Percentiles rank a stretch among this genome's conserved stretches.
Conservation (phyloP, 2,797 vertebrate species). For the Thalassophryne amazonica region DNA sequence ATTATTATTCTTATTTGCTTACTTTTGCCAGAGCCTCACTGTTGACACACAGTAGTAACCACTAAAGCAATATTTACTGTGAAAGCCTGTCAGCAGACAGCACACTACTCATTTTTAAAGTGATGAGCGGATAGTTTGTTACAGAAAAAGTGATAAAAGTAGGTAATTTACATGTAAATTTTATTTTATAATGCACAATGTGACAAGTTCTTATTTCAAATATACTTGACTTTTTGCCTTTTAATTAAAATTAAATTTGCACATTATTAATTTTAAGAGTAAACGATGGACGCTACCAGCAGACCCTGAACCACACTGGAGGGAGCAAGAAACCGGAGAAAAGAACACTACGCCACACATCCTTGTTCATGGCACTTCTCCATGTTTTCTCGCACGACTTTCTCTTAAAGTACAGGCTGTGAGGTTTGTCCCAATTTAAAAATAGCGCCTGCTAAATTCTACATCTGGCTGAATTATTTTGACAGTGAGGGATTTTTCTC, state of each 20-base stretch:
- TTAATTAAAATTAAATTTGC: background rate
- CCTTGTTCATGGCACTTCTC: slow-evolving; percentile 79
- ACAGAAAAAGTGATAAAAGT: background rate
- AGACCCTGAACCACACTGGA: slow-evolving; percentile 19
- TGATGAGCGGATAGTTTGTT: slow-evolving; percentile 1
- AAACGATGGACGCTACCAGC: slow-evolving; percentile 1
- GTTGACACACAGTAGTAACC: slow-evolving; percentile 36
- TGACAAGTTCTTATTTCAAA: background rate
- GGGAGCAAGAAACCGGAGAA: slow-evolving; percentile 42
- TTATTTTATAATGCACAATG: too few species aligned
- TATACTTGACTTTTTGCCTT: background rate
- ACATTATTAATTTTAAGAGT: background rate
- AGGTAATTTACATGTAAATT: background rate
- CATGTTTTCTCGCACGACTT: slow-evolving; percentile 86
- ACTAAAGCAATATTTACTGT: slow-evolving; percentile 50
- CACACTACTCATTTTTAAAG: slow-evolving; percentile 19
- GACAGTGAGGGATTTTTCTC: slow-evolving; percentile 32
- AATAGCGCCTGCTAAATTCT: slow-evolving; percentile 76
- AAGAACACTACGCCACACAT: slow-evolving; percentile 58
- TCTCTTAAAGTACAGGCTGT: slow-evolving; percentile 77
- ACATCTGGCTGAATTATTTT: slow-evolving; percentile 67
- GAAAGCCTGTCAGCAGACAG: slow-evolving; percentile 37
- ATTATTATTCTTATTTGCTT: slow-evolving; percentile 43
- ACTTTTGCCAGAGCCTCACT: slow-evolving; percentile 22
- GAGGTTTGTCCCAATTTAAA: slow-evolving; percentile 80